phyloP scores from a whole-genome alignment of 2,113 vertebrate species.

The Callorhinus ursinus region DNA sequence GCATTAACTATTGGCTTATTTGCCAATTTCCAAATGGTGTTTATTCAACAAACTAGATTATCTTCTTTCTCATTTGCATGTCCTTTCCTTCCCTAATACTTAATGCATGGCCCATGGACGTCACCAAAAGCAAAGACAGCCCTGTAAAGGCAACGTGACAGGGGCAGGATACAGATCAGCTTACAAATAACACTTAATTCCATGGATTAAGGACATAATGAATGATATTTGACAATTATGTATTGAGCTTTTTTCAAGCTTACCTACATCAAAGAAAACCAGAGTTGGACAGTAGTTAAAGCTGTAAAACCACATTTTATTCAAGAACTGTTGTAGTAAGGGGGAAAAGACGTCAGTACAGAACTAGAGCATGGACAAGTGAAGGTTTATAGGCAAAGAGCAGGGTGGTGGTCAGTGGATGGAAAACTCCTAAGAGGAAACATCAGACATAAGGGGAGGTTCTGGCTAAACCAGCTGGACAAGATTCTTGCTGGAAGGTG shows the following conservation, averaged over 20 bases:
- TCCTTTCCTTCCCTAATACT: constrained; percentile 7
- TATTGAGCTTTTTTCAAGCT: constrained; percentile 28
- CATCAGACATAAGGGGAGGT: neutral
- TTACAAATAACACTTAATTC: constrained; percentile 41
- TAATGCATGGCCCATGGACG: neutral
- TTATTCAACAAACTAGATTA: constrained; percentile 4
- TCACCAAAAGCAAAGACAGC: constrained; percentile 34
- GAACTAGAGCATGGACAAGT: neutral
- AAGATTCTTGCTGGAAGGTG: neutral
- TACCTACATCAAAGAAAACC: neutral
- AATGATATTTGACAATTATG: constrained; percentile 37
- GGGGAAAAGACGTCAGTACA: neutral
- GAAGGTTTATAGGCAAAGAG: neutral
- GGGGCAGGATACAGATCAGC: neutral
- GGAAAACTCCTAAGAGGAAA: neutral
- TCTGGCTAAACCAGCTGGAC: neutral
- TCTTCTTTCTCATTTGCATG: neutral
- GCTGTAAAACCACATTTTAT: neutral
- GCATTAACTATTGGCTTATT: neutral
- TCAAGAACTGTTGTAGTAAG: neutral
- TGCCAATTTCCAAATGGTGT: neutral
- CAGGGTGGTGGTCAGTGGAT: neutral
- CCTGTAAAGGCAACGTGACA: neutral
- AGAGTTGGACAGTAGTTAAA: neutral
- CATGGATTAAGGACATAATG: neutral